Evolutionary conservation across 2,888 invertebrate species (phyloP), one percentile per base, ranked within the genome.

Genomic region (Oxycera nigricornis): DNA sequence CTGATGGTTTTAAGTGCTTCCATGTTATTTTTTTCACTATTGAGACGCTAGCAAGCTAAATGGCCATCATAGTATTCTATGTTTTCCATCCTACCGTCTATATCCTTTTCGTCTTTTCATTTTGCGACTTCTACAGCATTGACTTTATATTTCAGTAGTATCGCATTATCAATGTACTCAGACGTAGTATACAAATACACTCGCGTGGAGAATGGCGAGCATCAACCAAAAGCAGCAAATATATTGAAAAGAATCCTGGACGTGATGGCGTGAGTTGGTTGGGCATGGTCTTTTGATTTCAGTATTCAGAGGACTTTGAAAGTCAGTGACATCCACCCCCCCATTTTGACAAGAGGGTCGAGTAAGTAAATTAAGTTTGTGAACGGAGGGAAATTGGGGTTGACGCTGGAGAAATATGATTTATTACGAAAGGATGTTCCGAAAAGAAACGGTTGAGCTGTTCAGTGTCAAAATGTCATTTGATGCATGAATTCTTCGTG

Each of bases 1-100:
- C 52, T 52, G 68, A 68, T 68, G 52, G 68, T 68, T 68, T 68
- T 68, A 68, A 68, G 52, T 68, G 50, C 68, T 22, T 68, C 17
- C 68, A 39, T 46, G 22, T 20, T 50, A 28, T 20, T 20, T 46
- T 46, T 26, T 67, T 52, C 26, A 0, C 14, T 41, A 1, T 46
- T 9, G 1, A 31, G 31, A 17, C 6, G 9, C 62, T 62, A 7
- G 6, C 62, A 26, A 24, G 6, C 62, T 46, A 17, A 24, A 46
- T 28, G 17, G 52, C 30, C 68, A 50, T 68, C 68, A 50, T 17
- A 26, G 22, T 26, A 26, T 6, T 11, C 20, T 61, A 4, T 2
- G 67, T 67, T 7, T 20, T 46, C 26, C 14, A 14, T 30, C 31
- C 14, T 46, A 2, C 17, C 26, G 26, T 41, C 61, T 39, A 9